Conservation (phyloP, 2,797 vertebrate species). For the Lithobates pipiens region DNA sequence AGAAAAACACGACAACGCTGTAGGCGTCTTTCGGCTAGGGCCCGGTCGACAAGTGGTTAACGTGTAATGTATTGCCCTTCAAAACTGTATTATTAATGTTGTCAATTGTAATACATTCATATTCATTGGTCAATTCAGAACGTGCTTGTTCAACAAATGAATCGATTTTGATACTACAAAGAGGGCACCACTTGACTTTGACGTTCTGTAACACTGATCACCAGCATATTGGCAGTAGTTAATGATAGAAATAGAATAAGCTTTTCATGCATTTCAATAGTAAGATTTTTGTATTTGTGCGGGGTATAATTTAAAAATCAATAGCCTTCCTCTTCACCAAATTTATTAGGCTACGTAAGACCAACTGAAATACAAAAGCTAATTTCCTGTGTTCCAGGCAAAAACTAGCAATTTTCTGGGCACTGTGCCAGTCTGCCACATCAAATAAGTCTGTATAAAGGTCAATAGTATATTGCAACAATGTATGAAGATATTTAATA, state of each 20-base stretch:
- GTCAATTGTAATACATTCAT: not conserved
- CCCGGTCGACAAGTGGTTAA: no score
- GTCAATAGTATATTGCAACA: slow-evolving; percentile 32
- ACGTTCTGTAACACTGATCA: not conserved
- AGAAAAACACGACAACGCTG: no score
- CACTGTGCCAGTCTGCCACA: slow-evolving; percentile 27
- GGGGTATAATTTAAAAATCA: not conserved
- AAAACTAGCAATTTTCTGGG: slow-evolving; percentile 19
- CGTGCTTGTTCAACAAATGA: not conserved
- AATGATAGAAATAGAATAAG: not conserved
- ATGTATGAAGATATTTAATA: slow-evolving; percentile 33
- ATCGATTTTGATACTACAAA: not conserved
- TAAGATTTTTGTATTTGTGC: not conserved
- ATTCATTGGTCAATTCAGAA: not conserved
- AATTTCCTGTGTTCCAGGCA: slow-evolving; percentile 19
- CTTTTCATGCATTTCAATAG: not conserved
- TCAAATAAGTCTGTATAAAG: slow-evolving; percentile 45
- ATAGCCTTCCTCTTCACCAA: not conserved
- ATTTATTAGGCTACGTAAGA: slow-evolving; percentile 4
- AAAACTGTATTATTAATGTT: not conserved
- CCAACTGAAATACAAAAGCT: slow-evolving; percentile 5
- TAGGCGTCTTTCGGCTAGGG: no score
- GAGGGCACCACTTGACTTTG: not conserved
- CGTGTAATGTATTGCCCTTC: not conserved
- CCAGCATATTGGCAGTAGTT: not conserved